Conservation (phyloP, 2,888 invertebrate species). For the Eilema depressum region DNA sequence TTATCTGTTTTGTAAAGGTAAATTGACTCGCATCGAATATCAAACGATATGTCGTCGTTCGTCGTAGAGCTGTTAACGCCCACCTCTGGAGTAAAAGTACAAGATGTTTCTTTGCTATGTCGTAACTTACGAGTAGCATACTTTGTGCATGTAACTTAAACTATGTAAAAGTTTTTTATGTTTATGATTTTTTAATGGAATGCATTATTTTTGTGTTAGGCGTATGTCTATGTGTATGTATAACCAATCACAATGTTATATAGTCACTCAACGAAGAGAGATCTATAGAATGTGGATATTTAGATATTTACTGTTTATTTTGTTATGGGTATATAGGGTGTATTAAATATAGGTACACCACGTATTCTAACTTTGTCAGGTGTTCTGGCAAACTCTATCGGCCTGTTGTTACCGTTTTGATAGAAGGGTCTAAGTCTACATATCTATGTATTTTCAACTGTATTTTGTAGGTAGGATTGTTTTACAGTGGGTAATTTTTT, state of each 20-base stretch:
- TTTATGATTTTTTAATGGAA: neutral
- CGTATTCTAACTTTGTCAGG: too few relatives aligned
- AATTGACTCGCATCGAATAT: neutral
- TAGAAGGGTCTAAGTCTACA: neutral
- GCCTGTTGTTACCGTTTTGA: neutral
- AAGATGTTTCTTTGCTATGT: neutral
- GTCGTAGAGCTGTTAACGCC: neutral
- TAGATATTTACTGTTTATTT: neutral
- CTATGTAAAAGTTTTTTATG: neutral
- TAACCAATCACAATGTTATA: too few relatives aligned
- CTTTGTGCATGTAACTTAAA: conserved; percentile 2
- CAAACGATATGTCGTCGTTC: neutral
- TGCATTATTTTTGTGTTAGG: neutral
- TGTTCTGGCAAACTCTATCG: neutral
- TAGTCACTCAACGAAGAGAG: neutral
- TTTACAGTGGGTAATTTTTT: neutral
- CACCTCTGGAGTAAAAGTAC: neutral
- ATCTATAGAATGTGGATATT: neutral
- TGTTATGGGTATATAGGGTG: too few relatives aligned
- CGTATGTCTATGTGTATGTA: neutral
- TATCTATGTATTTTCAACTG: neutral
- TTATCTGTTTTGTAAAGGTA: neutral
- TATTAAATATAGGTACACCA: too few relatives aligned
- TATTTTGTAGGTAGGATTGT: neutral
- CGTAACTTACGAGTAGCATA: neutral